A percentile compares a stretch with the other conserved stretches of the same genome.
phyloP scores from a whole-genome alignment of 2,113 vertebrate species.

The Scalopus aquaticus region DNA sequence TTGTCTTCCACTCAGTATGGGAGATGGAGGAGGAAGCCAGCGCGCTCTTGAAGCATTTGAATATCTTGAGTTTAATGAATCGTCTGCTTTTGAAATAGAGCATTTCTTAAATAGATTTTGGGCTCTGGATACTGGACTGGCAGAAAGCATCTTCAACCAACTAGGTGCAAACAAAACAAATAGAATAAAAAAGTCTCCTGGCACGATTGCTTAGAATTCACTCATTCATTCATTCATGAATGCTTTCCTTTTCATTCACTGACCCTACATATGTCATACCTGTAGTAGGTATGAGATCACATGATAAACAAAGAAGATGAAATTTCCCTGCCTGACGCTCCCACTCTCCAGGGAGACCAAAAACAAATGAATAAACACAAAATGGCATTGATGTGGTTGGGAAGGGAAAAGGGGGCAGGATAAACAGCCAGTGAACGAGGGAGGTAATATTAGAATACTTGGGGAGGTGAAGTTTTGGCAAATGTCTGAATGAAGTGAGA shows the following conservation, averaged over 20 bases:
- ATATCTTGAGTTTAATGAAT: conserved; percentile 48
- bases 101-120: conserved; percentile 27
- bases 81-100: conserved; percentile 12
- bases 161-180: not conserved
- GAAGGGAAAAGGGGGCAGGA: not conserved
- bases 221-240: not conserved
- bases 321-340: not conserved
- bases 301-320: not conserved
- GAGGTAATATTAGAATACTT: not conserved
- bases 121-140: not conserved
- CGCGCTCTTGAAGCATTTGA: not conserved
- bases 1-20: not conserved
- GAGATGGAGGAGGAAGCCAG: not conserved
- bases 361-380: not conserved
- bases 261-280: no score
- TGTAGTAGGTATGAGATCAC: not conserved
- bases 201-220: not conserved
- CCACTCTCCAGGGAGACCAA: not conserved
- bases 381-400: not conserved
- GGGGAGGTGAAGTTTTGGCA: not conserved
- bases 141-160: not conserved
- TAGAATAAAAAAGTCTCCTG: not conserved
- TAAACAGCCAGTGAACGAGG: not conserved
- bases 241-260: no score
- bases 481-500: not conserved